Conservation (phyloP, 1,140 invertebrate genomes). For the Drosophila parabipectinata region DNA sequence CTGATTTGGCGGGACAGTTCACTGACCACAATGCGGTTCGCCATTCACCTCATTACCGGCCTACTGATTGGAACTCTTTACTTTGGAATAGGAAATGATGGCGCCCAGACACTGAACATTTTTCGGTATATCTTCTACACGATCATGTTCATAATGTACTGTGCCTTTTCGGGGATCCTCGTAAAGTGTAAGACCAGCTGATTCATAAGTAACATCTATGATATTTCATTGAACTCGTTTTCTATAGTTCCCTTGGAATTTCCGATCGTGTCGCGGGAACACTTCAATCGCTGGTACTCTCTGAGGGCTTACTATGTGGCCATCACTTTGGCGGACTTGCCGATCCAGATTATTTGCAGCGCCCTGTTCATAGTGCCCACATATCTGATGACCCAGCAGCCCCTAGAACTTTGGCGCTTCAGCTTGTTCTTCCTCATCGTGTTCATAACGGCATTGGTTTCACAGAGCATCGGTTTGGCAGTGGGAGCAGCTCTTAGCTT, state of each 20-base stretch:
- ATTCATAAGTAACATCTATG: constrained; percentile 2
- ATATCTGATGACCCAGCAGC: constrained; percentile 93
- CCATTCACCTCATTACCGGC: constrained; percentile 91
- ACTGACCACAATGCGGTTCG: constrained; percentile 90
- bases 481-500: constrained; percentile 92
- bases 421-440: constrained; percentile 89
- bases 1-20: constrained; percentile 85
- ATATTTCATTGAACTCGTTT: not conserved
- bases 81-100: constrained; percentile 92
- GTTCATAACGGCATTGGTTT: constrained; percentile 91
- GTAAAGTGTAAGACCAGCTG: constrained; percentile 90
- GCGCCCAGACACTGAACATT: constrained; percentile 89
- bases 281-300: constrained; percentile 98
- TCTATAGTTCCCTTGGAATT: constrained; percentile 93
- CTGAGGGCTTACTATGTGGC: constrained; percentile 94
- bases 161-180: constrained; percentile 93
- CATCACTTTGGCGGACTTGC: constrained; percentile 93
- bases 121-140: constrained; percentile 92
- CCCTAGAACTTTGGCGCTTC: constrained; percentile 89
- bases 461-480: constrained; percentile 92
- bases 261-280: constrained; percentile 92
- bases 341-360: constrained; percentile 92
- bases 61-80: constrained; percentile 92
- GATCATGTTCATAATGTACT: constrained; percentile 94
- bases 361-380: constrained; percentile 90